Evolutionary conservation across 2,888 invertebrate species (phyloP), one percentile per base, ranked within the genome.

Genomic region (Volucella inflata): DNA sequence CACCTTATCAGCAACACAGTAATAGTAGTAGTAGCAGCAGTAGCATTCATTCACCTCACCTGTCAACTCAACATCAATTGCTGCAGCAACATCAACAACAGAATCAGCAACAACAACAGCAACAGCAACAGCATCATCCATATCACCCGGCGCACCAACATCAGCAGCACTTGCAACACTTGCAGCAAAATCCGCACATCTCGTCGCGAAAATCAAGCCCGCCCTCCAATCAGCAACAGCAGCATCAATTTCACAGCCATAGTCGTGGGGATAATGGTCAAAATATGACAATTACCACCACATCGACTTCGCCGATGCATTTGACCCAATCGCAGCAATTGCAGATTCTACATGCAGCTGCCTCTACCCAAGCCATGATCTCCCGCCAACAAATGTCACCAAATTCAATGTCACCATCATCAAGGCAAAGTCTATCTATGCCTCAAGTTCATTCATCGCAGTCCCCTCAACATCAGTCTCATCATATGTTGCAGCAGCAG

Each of bases 271-370:
- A 88, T 44, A 87, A 82, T 38, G 78, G 87, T 42, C 64, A 87
- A 51, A 87, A 82, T 62, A 87, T 87, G 68, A 87, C 87, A 44
- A 87, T 87, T 46, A 83, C 88, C 30, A 87, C 87, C 21, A 77
- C 88, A 21, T 83, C 87, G 11, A 76, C 87, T 42, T 89, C 89
- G 82, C 91, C 92, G 16, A 91, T 91, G 90, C 92, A 91, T 85
- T 87, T 91, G 48, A 91, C 90, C 36, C 91, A 90, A 87, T 90
- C 89, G 91, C 93, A 88, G 91, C 94, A 87, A 80, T 82, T 91
- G 81, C 92, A 91, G 53, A 87, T 91, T 71, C 78, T 89, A 55
- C 90, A 90, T 55, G 93, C 93, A 44, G 89, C 89, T n/a, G 93
- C 90, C 36, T 82, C 88, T 17, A 87, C 87, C 12, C 87, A 88